Base-by-base conservation (phyloP, 2,888 invertebrate species). In the Leptopterna dolabrata region DNA sequence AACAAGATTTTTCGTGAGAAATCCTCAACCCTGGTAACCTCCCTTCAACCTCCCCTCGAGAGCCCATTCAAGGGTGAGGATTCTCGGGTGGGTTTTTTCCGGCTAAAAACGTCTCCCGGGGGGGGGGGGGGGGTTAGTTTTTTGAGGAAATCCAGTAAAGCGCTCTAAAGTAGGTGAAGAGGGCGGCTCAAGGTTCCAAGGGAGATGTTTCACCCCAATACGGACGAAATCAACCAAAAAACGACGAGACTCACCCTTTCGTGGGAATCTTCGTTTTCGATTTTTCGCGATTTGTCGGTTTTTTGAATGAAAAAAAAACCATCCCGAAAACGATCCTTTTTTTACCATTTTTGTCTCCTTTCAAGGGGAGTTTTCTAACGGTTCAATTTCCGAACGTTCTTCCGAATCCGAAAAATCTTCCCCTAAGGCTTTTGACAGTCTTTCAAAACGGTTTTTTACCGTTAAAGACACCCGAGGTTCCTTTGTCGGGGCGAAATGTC, bases 241-340 rank as follows among this genome's bases (percentile, higher is more conserved):
- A 36, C 30, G 11, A n/a, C 36, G n/a, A n/a, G n/a, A n/a, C 36
- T 73, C 73, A 73, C 73, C 73, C 73, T 73, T 73, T 73, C 73
- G 73, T 73, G 73, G 73, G 73, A 73, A 73, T 36, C 36, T 41
- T 7, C 36, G 7, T 36, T 7, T 1, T 16, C 13, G 73, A 73
- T 73, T 73, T 73, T 73, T 29, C 41, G 36, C 36, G 73, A 41
- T 16, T 29, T 36, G 16, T 2, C 11, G 19, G 36, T 73, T 73
- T 73, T 73, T 73, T 11, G 63, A 24, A 1, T 9, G 19, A 24
- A 7, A 63, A 11, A 73, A n/a, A 73, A 73, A 73, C 4, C 0
- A 16, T 19, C 16, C 0, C 3, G 16, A 73, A 36, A 73, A 36
- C 73, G 30, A 73, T 41, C 9, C 73, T 41, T 73, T 41, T 73